Conservation (phyloP, 2,888 invertebrate species). For the Phrixothrix hirtus region DNA sequence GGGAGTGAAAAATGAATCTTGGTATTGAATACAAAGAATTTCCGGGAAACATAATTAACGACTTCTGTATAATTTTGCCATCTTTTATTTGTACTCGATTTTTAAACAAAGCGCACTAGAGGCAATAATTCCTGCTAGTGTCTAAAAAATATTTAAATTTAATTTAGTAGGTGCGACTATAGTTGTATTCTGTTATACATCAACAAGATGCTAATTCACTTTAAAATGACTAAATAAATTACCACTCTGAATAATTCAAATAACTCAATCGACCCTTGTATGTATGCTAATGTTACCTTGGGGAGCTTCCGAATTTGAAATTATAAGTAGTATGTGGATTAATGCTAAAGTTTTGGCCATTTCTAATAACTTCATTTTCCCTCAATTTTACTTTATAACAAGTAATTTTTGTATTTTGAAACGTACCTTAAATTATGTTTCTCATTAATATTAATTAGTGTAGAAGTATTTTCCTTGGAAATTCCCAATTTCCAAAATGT, state of each 20-base stretch:
- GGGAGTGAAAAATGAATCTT: slow-evolving; percentile 14
- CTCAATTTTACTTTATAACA: not conserved
- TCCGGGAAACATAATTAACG: slow-evolving; percentile 11
- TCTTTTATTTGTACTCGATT: slow-evolving; percentile 4
- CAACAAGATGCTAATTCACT: not conserved
- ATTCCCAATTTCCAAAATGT: no score
- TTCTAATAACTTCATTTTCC: not conserved
- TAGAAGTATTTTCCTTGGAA: no score
- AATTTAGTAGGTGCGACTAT: no score
- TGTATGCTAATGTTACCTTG: slow-evolving; percentile 5
- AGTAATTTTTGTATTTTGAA: no score
- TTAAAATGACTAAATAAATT: slow-evolving; percentile 6
- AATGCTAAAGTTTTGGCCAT: slow-evolving; percentile 3
- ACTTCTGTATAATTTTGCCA: slow-evolving; percentile 5
- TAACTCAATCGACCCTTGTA: slow-evolving; percentile 12
- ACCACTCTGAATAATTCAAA: slow-evolving; percentile 7
- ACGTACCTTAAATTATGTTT: no score
- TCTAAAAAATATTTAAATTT: no score
- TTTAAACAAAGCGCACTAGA: no score
- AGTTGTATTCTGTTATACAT: no score
- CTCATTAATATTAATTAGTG: no score
- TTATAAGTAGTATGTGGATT: slow-evolving; percentile 7
- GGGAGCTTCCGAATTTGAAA: slow-evolving; percentile 9
- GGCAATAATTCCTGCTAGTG: no score
- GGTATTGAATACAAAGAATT: slow-evolving; percentile 3